These are phyloP conservation scores for Eupithecia exiguata DNA, from an alignment of 2,888 invertebrate genomes.

Conservation along the genomic window DNA sequence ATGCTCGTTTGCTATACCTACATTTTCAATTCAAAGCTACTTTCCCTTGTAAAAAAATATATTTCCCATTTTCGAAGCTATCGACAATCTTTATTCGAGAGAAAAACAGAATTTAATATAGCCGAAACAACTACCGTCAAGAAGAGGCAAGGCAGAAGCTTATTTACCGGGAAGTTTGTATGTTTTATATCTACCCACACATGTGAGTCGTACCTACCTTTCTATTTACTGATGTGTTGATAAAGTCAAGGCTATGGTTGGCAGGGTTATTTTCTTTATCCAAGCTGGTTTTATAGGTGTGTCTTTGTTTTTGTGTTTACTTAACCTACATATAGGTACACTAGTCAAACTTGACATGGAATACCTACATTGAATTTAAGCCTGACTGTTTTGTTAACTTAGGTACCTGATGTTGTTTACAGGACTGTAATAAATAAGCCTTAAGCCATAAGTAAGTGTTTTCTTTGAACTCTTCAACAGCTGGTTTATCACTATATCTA, in stretches of 20 bases:
- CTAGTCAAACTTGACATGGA: too few relatives aligned
- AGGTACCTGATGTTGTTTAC: neutral
- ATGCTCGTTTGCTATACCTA: neutral
- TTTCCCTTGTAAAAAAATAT: conserved; percentile 58
- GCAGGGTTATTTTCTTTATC: conserved; percentile 21
- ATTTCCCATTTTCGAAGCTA: conserved; percentile 70
- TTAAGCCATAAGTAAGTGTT: neutral
- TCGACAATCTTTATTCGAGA: conserved; percentile 59
- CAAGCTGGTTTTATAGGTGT: neutral
- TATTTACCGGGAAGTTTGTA: conserved; percentile 82
- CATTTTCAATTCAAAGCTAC: conserved; percentile 45
- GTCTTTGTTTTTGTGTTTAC: too few relatives aligned
- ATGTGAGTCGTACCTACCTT: conserved; percentile 35
- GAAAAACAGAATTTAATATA: conserved; percentile 82
- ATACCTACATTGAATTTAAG: too few relatives aligned
- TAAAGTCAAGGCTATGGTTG: conserved; percentile 40
- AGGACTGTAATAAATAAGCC: neutral
- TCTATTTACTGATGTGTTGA: conserved; percentile 50
- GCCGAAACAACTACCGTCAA: conserved; percentile 69
- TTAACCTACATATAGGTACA: too few relatives aligned
- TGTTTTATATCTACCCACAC: conserved; percentile 70
- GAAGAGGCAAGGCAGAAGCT: conserved; percentile 67
- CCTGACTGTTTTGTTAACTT: too few relatives aligned
- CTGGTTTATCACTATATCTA: conserved; percentile 8
- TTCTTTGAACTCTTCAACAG: neutral